Percentiles rank a stretch among this genome's conserved stretches.
These are phyloP conservation scores for Heptranchias perlo DNA, from an alignment of 2,113 vertebrate genomes.

Conservation along the genomic window DNA sequence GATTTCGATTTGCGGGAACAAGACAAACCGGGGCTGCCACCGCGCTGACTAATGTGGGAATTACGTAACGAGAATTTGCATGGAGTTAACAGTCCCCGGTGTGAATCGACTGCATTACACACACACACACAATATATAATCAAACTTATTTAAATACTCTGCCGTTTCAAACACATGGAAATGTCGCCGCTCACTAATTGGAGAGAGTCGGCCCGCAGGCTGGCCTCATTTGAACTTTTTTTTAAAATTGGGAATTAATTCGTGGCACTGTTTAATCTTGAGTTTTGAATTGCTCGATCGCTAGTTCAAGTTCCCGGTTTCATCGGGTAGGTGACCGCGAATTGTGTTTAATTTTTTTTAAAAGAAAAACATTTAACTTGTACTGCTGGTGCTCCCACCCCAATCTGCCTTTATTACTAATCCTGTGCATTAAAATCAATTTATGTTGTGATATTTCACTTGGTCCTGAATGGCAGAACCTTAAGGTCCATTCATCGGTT, in stretches of 20 bases:
- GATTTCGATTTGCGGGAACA: background rate
- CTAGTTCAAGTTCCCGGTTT: slow-evolving; percentile 19
- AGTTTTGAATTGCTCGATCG: background rate
- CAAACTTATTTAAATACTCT: background rate
- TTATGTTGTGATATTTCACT: background rate
- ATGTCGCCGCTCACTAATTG: background rate
- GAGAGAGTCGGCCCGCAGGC: background rate
- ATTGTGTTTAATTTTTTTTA: background rate
- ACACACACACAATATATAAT: background rate
- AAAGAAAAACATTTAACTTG: background rate
- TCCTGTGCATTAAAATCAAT: background rate
- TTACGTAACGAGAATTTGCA: background rate
- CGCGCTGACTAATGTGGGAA: background rate
- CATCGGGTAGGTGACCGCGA: background rate
- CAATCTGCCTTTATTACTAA: background rate
- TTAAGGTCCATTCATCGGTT: background rate
- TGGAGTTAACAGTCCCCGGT: background rate
- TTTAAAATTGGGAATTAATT: background rate
- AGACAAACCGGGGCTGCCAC: background rate
- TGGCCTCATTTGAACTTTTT: slow-evolving; percentile 21
- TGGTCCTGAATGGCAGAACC: background rate
- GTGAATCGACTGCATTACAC: background rate
- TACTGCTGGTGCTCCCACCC: background rate
- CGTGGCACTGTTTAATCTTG: background rate
- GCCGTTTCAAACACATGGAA: background rate